phyloP scores from a whole-genome alignment of 2,113 vertebrate species.

The Corythoichthys haematopterus region DNA sequence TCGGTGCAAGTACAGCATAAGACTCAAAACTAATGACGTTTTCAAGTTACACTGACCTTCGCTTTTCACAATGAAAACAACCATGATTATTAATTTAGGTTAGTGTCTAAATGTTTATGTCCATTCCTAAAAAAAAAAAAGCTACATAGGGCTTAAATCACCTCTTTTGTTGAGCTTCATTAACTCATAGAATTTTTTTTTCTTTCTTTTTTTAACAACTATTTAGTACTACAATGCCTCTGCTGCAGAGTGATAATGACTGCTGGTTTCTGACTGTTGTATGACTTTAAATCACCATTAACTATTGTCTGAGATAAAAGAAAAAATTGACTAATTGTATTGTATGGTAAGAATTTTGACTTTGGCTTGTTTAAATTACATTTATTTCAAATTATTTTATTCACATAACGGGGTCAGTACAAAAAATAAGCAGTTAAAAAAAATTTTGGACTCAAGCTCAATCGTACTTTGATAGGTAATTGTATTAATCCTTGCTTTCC shows the following conservation, averaged over 20 bases:
- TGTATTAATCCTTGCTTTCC: background rate
- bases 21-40: too few species aligned
- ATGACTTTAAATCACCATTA: background rate
- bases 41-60: background rate
- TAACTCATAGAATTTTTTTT: background rate
- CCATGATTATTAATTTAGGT: background rate
- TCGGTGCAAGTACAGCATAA: too few species aligned
- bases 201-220: background rate
- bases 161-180: background rate
- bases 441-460: background rate
- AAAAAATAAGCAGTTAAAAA: background rate
- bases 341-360: background rate
- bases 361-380: background rate
- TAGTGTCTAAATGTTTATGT: background rate
- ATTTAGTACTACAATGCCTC: background rate
- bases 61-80: too few species aligned
- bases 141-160: background rate
- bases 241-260: background rate
- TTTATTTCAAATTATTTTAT: background rate
- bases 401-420: background rate
- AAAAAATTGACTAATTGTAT: too few species aligned
- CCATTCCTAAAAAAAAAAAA: background rate
- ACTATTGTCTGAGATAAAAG: too few species aligned
- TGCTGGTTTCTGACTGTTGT: background rate
- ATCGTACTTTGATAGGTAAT: background rate